A percentile compares a stretch with the other conserved stretches of the same genome.
phyloP scores from a whole-genome alignment of 1,140 invertebrate species.

The Drosophila erecta region DNA sequence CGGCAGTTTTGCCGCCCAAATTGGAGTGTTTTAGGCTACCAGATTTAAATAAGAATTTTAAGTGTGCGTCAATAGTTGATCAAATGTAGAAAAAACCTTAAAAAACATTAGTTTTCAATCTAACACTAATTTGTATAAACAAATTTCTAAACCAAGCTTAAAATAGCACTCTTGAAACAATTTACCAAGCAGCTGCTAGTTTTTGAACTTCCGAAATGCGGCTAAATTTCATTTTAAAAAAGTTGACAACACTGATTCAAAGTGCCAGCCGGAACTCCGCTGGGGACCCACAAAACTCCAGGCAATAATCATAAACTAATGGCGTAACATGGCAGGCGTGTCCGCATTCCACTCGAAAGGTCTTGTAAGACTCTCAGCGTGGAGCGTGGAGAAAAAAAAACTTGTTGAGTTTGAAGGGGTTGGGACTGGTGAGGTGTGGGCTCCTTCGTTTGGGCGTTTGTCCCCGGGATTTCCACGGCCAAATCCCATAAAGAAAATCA shows the following conservation, averaged over 20 bases:
- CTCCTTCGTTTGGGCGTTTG: constrained; percentile 22
- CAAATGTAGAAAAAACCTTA: too few species aligned
- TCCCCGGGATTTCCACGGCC: constrained; percentile 43
- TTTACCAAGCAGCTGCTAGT: neutral
- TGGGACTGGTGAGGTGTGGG: constrained; percentile 1
- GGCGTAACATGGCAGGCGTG: constrained; percentile 63
- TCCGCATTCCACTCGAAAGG: constrained; percentile 52
- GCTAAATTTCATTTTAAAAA: constrained; percentile 1
- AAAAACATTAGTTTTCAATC: too few species aligned
- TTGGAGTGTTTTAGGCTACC: too few species aligned
- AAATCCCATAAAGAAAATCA: constrained; percentile 77
- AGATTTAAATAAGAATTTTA: too few species aligned
- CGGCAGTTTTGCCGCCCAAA: too few species aligned
- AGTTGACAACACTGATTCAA: constrained; percentile 13
- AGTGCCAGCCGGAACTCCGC: constrained; percentile 14
- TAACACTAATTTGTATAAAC: too few species aligned
- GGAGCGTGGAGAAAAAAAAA: constrained; percentile 36
- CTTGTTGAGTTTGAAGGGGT: constrained; percentile 66
- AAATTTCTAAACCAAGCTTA: too few species aligned
- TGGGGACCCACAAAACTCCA: constrained; percentile 47
- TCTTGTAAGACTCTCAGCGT: constrained; percentile 40
- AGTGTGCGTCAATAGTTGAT: too few species aligned
- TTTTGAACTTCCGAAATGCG: neutral
- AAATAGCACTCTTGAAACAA: too few species aligned
- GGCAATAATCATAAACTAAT: constrained; percentile 80